A percentile compares a stretch with the other conserved stretches of the same genome.
phyloP scores from a whole-genome alignment of 53 echinoderm and acorn worm species.

The Patiria pectinifera region DNA sequence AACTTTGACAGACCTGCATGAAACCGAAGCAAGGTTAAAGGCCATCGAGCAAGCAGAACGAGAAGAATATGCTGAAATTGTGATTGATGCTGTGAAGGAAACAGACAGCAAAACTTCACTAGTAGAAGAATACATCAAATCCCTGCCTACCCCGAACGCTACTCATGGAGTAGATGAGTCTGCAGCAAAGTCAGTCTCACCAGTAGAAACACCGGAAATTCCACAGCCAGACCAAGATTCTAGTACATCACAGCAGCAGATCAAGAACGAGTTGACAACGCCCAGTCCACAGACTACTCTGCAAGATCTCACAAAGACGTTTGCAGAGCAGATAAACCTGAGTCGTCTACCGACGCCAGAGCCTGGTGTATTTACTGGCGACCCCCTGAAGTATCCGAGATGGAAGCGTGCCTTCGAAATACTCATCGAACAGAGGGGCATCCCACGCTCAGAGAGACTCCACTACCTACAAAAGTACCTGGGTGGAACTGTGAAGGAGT shows the following conservation, averaged over 20 bases:
- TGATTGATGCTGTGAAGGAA: not conserved
- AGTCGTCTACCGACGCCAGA: constrained; percentile 63
- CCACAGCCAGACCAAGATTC: too few species aligned
- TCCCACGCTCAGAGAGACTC: too few species aligned
- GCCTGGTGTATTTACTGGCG: constrained; percentile 59
- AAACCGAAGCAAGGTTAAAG: constrained; percentile 18
- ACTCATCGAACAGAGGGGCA: constrained; percentile 56
- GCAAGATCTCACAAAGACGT: constrained; percentile 17
- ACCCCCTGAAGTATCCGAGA: constrained; percentile 64
- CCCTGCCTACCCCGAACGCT: not conserved
- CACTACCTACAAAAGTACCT: too few species aligned
- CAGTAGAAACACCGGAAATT: not conserved
- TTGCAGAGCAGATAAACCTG: constrained; percentile 32
- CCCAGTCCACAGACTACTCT: not conserved
- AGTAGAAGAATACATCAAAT: not conserved
- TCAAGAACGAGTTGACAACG: not conserved
- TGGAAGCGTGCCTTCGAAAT: constrained; percentile 66
- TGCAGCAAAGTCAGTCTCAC: not conserved
- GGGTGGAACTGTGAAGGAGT: constrained; percentile 66
- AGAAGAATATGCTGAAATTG: not conserved
- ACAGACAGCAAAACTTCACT: not conserved
- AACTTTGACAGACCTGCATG: constrained; percentile 25
- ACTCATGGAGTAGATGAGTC: not conserved
- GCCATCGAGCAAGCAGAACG: not conserved
- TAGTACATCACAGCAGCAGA: too few species aligned